Percentiles rank a stretch among this genome's conserved stretches.
phyloP scores from a whole-genome alignment of 2,113 vertebrate species.

The Thomomys bottae region DNA sequence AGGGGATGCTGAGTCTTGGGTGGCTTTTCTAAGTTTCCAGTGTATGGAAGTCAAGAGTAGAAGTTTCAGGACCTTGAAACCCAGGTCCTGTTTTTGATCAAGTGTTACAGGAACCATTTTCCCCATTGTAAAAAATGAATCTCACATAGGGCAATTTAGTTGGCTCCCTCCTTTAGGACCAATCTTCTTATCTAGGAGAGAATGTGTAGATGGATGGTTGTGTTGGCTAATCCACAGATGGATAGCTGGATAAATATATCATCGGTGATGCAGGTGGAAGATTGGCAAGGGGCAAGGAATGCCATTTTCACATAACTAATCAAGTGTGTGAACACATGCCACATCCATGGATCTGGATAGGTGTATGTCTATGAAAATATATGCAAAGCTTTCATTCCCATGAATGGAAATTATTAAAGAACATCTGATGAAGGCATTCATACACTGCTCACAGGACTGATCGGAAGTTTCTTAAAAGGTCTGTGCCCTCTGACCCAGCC shows the following conservation, averaged over 20 bases:
- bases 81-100: neutral
- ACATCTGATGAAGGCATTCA: neutral
- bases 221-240: neutral
- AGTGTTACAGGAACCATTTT: neutral
- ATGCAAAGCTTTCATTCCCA: neutral
- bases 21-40: neutral
- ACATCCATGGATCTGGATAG: too few species aligned
- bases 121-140: neutral
- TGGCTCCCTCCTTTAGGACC: neutral
- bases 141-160: neutral
- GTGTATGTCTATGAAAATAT: accelerated
- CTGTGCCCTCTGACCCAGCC: neutral
- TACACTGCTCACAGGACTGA: neutral
- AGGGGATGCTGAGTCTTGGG: neutral
- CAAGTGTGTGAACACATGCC: neutral
- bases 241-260: neutral
- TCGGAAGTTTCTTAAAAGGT: neutral
- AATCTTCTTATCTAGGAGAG: neutral
- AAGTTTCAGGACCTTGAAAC: neutral
- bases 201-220: neutral
- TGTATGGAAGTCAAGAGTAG: neutral
- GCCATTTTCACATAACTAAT: neutral
- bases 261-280: neutral
- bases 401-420: neutral
- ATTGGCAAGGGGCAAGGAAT: neutral